Evolutionary conservation across 2,113 vertebrate genomes (phyloP), one percentile per base, ranked within the genome.

Genomic region (Cyanocitta stelleri): DNA sequence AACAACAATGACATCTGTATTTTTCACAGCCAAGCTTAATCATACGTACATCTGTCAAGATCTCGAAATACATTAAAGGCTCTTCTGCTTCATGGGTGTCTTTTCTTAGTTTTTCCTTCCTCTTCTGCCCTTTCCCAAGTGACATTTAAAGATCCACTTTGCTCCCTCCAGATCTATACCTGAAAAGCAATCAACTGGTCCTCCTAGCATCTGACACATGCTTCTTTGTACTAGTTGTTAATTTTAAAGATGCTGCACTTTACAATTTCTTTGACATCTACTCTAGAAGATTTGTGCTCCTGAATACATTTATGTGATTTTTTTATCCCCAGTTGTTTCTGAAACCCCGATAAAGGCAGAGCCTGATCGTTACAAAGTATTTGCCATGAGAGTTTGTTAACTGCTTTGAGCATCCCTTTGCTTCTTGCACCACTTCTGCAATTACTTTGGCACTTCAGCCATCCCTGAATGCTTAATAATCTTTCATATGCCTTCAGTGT

Each of bases 301-400:
- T 96, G 95, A 95, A 96, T 97, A 93, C 37, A 85, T 95, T 92
- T 82, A 74, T 2, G 61, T 58, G 74, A 96, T 96, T 96, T 95
- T 72, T 88, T 92, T 95, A 93, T 74, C n/a, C 85, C 69, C 49
- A 72, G 73, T 77, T 88, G 68, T 76, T 95, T 96, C 75, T 83
- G 72, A 94, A 93, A 80, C 39, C 13, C 35, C 26, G 15, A 75
- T 52, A 94, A 95, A 90, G 33, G 72, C 69, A 89, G 81, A 84
- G 33, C 30, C 64, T 66, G 64, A 84, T 89, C 68, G 69, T 94
- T 92, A 90, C 13, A 37, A 68, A 37, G 8, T 59, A 84, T 37
- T 84, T 64, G 52, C 23, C n/a, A 64, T 52, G n/a, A 96, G 85
- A 78, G 64, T 92, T 95, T 94, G 56, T 52, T 90, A 96, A 81